A percentile compares a stretch with the other conserved stretches of the same genome.
Conservation (phyloP, 2,113 vertebrate species). For the Vanacampus margaritifer region DNA sequence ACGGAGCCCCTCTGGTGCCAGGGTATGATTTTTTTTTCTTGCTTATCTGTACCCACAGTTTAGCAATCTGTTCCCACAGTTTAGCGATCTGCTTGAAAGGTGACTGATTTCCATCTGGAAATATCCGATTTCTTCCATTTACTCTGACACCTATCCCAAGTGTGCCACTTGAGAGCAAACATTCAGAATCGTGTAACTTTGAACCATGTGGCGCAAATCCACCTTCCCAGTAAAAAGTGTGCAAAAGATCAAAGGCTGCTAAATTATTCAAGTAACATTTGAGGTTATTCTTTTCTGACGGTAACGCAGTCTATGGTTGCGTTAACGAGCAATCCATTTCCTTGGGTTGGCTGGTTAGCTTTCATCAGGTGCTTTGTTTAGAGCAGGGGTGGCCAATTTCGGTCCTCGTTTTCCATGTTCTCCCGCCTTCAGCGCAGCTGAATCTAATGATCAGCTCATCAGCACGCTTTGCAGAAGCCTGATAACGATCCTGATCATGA, state of each 20-base stretch:
- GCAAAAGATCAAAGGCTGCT: neutral
- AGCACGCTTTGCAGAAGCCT: no score
- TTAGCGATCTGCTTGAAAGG: no score
- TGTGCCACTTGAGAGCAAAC: neutral
- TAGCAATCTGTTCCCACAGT: no score
- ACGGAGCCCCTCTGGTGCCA: no score
- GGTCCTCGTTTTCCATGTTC: no score
- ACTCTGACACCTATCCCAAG: neutral
- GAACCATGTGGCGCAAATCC: neutral
- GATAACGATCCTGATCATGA: no score
- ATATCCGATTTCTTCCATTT: neutral
- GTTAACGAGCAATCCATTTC: neutral
- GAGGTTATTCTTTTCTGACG: neutral
- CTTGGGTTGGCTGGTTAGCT: neutral
- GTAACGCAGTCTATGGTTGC: neutral
- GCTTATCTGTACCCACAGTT: no score
- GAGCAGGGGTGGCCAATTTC: no score
- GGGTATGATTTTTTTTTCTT: no score
- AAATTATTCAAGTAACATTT: neutral
- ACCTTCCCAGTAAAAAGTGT: neutral
- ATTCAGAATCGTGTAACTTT: neutral
- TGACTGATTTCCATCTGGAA: neutral
- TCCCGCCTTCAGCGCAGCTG: no score
- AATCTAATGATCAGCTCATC: no score
- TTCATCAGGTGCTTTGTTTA: conserved; percentile 2